Conservation (phyloP, 2,797 vertebrate genomes). For the Muscicapa striata region DNA sequence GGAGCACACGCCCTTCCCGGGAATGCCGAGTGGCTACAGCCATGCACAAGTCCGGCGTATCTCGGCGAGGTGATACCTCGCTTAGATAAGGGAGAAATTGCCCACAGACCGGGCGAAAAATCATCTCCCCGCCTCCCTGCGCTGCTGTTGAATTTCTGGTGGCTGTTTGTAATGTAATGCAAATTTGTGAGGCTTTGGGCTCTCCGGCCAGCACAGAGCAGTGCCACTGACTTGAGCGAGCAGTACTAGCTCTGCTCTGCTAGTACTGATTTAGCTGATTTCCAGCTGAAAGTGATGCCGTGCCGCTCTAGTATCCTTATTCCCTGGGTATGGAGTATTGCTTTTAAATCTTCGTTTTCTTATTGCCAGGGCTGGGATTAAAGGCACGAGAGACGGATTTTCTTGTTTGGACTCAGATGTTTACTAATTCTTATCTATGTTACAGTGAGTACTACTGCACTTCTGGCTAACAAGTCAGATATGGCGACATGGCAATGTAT, state of each 20-base stretch:
- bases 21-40: background rate
- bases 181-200: background rate
- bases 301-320: background rate
- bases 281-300: background rate
- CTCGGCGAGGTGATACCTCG: background rate
- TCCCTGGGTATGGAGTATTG: background rate
- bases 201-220: background rate
- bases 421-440: too few species aligned
- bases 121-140: background rate
- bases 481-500: too few species aligned
- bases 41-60: accelerated
- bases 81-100: background rate
- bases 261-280: too few species aligned
- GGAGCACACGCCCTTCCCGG: background rate
- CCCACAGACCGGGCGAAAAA: background rate
- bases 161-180: background rate
- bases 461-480: too few species aligned
- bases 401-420: too few species aligned
- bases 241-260: background rate
- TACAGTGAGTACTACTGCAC: too few species aligned
- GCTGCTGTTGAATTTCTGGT: background rate
- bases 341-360: too few species aligned
- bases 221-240: background rate
- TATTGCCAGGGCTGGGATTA: too few species aligned
- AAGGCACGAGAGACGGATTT: too few species aligned